phyloP scores from a whole-genome alignment of 2,797 vertebrate species.

The Discoglossus pictus region DNA sequence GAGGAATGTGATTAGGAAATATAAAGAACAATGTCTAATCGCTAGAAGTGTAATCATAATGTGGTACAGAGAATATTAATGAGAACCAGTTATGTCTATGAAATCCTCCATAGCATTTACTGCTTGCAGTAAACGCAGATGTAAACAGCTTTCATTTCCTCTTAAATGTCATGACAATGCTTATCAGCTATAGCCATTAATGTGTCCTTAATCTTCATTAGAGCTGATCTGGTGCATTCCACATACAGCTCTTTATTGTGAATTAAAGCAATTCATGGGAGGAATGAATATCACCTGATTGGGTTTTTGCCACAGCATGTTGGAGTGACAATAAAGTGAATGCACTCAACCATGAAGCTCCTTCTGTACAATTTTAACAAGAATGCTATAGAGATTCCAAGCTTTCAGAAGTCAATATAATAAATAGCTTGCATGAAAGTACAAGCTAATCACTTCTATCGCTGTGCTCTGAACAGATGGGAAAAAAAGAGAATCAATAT shows the following conservation, averaged over 20 bases:
- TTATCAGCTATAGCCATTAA: conserved; percentile 45
- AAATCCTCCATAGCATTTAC: conserved; percentile 29
- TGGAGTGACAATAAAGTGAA: conserved; percentile 1
- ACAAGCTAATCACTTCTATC: too few relatives aligned
- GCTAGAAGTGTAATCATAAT: conserved; percentile 19
- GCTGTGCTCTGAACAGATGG: too few relatives aligned
- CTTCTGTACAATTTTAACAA: too few relatives aligned
- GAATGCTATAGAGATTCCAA: too few relatives aligned
- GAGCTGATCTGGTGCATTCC: conserved; percentile 29
- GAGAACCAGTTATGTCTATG: conserved; percentile 32
- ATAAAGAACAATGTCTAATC: conserved; percentile 5
- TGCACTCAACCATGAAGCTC: neutral
- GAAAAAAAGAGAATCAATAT: too few relatives aligned
- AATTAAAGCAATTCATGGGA: conserved; percentile 27
- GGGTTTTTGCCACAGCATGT: neutral
- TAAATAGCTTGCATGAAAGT: too few relatives aligned
- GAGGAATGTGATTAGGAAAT: neutral
- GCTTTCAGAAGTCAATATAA: too few relatives aligned
- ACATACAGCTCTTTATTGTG: conserved; percentile 10
- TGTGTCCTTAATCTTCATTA: conserved; percentile 48
- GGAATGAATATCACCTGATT: conserved; percentile 12
- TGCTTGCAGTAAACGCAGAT: conserved; percentile 24
- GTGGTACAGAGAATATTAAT: conserved; percentile 33
- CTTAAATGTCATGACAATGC: conserved; percentile 50
- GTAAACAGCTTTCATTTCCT: conserved; percentile 50